These are phyloP conservation scores for Aphidius gifuensis DNA, from an alignment of 1,140 invertebrate genomes.

Conservation along the genomic window DNA sequence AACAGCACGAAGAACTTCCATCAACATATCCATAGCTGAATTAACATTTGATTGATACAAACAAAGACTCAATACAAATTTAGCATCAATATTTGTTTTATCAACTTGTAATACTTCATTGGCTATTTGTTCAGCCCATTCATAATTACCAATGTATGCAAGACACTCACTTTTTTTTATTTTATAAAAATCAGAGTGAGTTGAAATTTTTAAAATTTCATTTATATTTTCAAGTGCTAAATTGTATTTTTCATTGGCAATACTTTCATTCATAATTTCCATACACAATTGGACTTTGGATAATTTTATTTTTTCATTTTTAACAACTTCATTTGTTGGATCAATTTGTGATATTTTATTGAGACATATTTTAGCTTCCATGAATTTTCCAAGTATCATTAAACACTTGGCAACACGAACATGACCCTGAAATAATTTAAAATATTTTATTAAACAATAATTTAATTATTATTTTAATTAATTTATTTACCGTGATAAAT, in stretches of 20 bases:
- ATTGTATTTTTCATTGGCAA: neutral
- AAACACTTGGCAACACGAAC: neutral
- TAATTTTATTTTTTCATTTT: neutral
- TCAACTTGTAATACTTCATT: neutral
- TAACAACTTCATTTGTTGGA: neutral
- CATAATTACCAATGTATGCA: neutral
- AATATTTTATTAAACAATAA: neutral
- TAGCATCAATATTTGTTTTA: conserved; percentile 3
- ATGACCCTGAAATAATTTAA: conserved; percentile 2
- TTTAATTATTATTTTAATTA: neutral
- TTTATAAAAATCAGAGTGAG: neutral
- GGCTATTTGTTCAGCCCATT: neutral
- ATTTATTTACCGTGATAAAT: conserved; percentile 1
- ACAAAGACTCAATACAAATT: conserved; percentile 9
- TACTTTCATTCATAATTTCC: neutral
- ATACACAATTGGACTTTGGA: neutral
- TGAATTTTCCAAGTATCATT: neutral
- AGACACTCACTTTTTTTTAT: conserved; percentile 5
- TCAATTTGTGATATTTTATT: conserved; percentile 2
- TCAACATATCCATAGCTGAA: neutral
- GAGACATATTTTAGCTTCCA: neutral
- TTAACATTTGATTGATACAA: conserved; percentile 3
- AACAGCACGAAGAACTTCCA: conserved; percentile 5
- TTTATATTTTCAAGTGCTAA: neutral
- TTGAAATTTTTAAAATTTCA: neutral